Conservation (phyloP, 2,888 invertebrate species). For the Andrena hattorfiana region DNA sequence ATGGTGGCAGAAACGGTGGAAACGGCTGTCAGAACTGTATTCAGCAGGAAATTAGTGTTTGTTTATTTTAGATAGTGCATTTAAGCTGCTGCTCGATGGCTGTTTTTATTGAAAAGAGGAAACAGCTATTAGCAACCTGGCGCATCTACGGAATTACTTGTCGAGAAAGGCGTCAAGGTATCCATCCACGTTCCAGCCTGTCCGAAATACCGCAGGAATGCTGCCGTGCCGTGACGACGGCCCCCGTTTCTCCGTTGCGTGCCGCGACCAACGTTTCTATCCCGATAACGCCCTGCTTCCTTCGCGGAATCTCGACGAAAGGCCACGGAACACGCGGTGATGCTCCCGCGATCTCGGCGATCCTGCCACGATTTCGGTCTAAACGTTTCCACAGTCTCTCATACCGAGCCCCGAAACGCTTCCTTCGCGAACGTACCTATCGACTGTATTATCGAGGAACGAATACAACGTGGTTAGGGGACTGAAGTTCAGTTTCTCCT, state of each 20-base stretch:
- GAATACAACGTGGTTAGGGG: not conserved
- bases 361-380: conserved; percentile 18
- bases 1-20: too few species aligned
- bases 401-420: not conserved
- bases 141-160: conserved; percentile 1
- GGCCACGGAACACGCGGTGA: conserved; percentile 9
- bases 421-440: not conserved
- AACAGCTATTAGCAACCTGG: not conserved
- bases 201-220: conserved; percentile 63
- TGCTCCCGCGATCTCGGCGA: conserved; percentile 25
- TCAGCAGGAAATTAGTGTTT: too few species aligned
- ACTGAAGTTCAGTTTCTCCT: not conserved
- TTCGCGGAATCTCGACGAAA: conserved; percentile 37
- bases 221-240: conserved; percentile 38
- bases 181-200: conserved; percentile 19
- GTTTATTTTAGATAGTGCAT: too few species aligned
- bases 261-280: conserved; percentile 59
- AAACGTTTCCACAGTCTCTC: not conserved
- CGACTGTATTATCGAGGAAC: not conserved
- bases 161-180: conserved; percentile 34
- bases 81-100: not conserved
- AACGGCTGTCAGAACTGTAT: too few species aligned
- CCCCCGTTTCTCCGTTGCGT: conserved; percentile 51
- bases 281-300: conserved; percentile 40
- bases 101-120: not conserved